A percentile compares a stretch with the other conserved stretches of the same genome.
Evolutionary conservation across 2,797 vertebrate species (phyloP).

Genomic region (Threskiornis aethiopicus): DNA sequence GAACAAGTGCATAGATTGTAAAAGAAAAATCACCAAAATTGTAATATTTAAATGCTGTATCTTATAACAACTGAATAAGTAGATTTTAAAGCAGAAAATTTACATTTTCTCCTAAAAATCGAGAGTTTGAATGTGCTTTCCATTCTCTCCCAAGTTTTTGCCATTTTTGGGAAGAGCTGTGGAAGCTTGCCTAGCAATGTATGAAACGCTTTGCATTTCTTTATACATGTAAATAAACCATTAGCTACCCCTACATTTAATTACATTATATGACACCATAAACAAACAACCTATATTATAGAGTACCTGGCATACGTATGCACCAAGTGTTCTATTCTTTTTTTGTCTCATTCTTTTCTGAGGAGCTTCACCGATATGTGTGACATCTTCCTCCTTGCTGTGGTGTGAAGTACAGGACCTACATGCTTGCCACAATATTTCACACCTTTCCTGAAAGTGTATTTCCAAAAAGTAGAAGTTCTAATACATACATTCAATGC

Average conservation of each 20-base stretch:
- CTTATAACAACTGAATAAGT: not conserved
- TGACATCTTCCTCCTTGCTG: not conserved
- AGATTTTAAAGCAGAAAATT: not conserved
- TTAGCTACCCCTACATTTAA: not conserved
- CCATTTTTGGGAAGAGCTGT: not conserved
- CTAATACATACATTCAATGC: not conserved
- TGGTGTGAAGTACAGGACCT: not conserved
- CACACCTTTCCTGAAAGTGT: not conserved
- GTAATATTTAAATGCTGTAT: not conserved
- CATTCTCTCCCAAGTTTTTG: not conserved
- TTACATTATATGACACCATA: not conserved
- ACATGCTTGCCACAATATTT: not conserved
- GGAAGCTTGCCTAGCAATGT: not conserved
- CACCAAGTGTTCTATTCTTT: not conserved
- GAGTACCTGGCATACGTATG: not conserved
- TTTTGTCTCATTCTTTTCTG: not conserved
- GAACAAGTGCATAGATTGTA: not conserved
- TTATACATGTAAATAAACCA: not conserved
- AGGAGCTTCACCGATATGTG: not conserved
- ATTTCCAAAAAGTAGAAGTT: not conserved
- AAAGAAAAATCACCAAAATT: not conserved
- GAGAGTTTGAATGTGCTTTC: not conserved
- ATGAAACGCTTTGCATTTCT: not conserved
- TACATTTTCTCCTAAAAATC: not conserved
- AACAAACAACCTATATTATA: not conserved